Conservation (phyloP, 2,797 vertebrate genomes). For the Sebastes glaucus region DNA sequence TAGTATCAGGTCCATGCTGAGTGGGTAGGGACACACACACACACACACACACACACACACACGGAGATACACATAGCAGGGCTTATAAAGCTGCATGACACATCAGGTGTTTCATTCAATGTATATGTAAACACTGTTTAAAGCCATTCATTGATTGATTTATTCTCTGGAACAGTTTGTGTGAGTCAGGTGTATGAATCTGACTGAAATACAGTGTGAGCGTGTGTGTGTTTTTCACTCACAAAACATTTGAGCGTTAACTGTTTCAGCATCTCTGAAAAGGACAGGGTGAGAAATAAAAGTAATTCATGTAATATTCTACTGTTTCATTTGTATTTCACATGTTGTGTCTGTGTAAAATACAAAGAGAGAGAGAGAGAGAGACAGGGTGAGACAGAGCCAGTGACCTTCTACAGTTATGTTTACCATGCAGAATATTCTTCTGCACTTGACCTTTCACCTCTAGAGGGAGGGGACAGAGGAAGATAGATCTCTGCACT, state of each 20-base stretch:
- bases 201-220: not conserved
- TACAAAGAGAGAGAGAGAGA: slow-evolving; percentile 8
- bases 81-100: not conserved
- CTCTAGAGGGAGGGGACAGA: slow-evolving; percentile 36
- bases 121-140: not conserved
- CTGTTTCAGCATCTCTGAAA: not conserved
- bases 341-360: not conserved
- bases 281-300: not conserved
- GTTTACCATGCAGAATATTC: slow-evolving; percentile 79
- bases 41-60: no score
- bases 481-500: slow-evolving; percentile 50
- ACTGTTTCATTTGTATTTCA: slow-evolving; percentile 9
- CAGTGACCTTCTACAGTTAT: slow-evolving; percentile 75
- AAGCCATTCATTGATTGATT: not conserved
- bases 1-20: no score
- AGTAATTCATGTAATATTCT: not conserved
- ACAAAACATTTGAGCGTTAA: not conserved
- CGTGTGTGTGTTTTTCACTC: not conserved
- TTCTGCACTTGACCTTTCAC: slow-evolving; percentile 70
- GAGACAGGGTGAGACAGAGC: slow-evolving; percentile 38
- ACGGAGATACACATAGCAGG: not conserved
- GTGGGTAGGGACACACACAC: no score
- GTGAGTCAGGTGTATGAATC: not conserved
- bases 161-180: not conserved
- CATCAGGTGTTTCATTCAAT: not conserved